Evolutionary conservation across 2,888 invertebrate species (phyloP), one percentile per base, ranked within the genome.

Genomic region (Prenolepis imparis): DNA sequence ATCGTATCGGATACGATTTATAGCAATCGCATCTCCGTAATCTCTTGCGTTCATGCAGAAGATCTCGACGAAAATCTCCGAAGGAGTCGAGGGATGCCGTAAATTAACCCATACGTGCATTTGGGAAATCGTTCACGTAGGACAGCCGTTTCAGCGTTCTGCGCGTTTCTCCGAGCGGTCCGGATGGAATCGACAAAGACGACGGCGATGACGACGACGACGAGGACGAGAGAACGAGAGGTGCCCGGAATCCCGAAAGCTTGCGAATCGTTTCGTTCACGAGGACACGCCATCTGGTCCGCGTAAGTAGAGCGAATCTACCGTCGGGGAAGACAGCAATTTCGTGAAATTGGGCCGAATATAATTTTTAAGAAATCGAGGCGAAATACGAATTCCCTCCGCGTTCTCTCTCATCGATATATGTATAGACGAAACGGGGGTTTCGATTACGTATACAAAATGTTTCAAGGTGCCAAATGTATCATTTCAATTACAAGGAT

Each of bases 351-450:
- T 89, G 87, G 87, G 89, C 67, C 63, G 89, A 87, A 86, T 90
- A 90, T 90, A 87, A 90, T 90, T 90, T 90, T 87, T 88, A 86
- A 90, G 90, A 73, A 86, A 90, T 90, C 84, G 83, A 68, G 36
- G 84, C 52, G 72, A 64, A 80, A 88, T 85, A 86, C 82, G 57
- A 80, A 86, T 89, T 88, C 86, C 39, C 68, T 78, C 66, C 85
- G 85, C 84, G 89, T 89, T 36, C 36, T 4, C 83, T 67, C 61
- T 73, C 85, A 83, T 86, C 87, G 87, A 88, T 89, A 83, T 75
- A 24, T n/a, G n/a, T 28, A 28, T 28, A 28, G 55, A 64, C 73
- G 72, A 21, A 21, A 64, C 39, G 44, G n/a, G 59, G 57, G 32
- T 21, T 28, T 41, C 57, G 57, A n/a, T 8, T 11, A 11, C 57